Evolutionary conservation across 2,797 vertebrate genomes (phyloP).

Genomic region (Paratrypauchen microcephalus): DNA sequence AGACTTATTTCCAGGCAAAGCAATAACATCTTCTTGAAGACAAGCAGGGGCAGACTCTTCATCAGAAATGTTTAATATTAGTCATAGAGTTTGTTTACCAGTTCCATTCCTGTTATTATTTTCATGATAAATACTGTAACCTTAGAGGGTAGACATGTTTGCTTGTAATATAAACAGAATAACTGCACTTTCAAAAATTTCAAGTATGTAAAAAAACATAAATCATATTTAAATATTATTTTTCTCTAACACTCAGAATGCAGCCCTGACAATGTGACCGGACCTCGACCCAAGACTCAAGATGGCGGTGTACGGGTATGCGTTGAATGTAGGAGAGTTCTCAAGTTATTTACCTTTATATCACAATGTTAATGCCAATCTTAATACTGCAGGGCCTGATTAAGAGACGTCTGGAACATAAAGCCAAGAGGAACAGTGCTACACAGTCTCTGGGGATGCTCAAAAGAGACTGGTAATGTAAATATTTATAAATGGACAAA

Average conservation of each 20-base stretch:
- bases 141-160: too few relatives aligned
- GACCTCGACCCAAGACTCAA: slow-evolving; percentile 66
- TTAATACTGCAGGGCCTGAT: slow-evolving; percentile 64
- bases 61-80: too few relatives aligned
- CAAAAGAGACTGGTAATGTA: slow-evolving; percentile 63
- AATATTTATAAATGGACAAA: too few relatives aligned
- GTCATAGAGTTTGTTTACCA: too few relatives aligned
- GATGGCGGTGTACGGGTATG: slow-evolving; percentile 78
- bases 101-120: too few relatives aligned
- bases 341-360: slow-evolving; percentile 41
- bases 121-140: too few relatives aligned
- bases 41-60: too few relatives aligned
- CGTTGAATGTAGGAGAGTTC: neutral
- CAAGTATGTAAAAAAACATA: neutral
- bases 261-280: slow-evolving; percentile 65
- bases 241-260: slow-evolving; percentile 61
- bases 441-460: slow-evolving; percentile 57
- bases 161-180: too few relatives aligned
- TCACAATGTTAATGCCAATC: neutral
- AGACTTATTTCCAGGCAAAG: too few relatives aligned
- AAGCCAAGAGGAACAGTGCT: slow-evolving; percentile 67
- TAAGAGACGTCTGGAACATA: slow-evolving; percentile 70
- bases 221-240: neutral
- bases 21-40: too few relatives aligned
- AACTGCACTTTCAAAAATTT: neutral